Percentiles rank a stretch among this genome's conserved stretches.
phyloP scores from a whole-genome alignment of 2,797 vertebrate species.

The Simalia tracyae region DNA sequence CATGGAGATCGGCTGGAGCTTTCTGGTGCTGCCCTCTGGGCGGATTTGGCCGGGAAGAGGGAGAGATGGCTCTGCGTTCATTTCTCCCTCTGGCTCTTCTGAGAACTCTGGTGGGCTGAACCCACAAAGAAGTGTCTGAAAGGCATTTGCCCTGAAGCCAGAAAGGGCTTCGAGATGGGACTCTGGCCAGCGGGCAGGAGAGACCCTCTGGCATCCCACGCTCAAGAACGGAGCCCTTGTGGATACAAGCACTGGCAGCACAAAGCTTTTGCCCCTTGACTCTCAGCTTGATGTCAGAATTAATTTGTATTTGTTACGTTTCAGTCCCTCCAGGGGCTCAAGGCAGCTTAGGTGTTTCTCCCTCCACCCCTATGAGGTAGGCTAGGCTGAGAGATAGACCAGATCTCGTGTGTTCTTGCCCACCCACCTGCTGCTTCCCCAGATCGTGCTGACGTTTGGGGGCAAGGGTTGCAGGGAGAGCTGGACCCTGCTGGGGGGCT shows the following conservation, averaged over 20 bases:
- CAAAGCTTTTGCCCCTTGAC: neutral
- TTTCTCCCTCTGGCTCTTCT: neutral
- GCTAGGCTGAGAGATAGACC: too few relatives aligned
- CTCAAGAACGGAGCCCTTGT: too few relatives aligned
- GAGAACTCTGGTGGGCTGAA: too few relatives aligned
- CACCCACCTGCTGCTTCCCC: too few relatives aligned
- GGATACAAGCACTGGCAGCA: neutral
- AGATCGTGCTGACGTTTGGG: neutral
- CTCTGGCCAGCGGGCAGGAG: too few relatives aligned
- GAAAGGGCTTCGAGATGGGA: too few relatives aligned
- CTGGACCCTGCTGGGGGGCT: neutral
- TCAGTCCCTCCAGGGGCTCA: neutral
- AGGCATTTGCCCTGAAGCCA: neutral
- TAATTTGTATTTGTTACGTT: neutral
- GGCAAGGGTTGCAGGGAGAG: neutral
- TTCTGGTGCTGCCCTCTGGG: too few relatives aligned
- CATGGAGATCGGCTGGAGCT: neutral
- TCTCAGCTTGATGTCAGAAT: neutral
- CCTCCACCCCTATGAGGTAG: neutral
- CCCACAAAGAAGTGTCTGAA: neutral
- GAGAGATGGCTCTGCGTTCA: rapidly evolving
- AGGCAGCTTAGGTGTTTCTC: neutral
- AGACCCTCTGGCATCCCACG: too few relatives aligned
- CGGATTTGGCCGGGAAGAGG: neutral
- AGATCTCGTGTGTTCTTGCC: too few relatives aligned